phyloP scores from a whole-genome alignment of 1,140 invertebrate species.

The Odontomachus brunneus region DNA sequence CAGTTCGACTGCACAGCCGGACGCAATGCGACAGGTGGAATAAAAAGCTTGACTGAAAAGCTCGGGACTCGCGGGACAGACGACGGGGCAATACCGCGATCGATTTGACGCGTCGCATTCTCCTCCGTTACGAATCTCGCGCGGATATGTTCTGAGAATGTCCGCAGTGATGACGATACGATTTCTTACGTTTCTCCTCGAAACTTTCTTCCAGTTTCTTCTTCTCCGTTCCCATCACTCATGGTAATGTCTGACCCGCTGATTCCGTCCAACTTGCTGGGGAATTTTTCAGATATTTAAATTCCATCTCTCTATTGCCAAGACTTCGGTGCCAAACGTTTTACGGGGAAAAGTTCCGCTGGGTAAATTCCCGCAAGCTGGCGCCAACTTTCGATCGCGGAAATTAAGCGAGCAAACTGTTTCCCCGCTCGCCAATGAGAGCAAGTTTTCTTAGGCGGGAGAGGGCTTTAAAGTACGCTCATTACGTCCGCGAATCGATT shows the following conservation, averaged over 20 bases:
- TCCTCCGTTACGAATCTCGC: slow-evolving; percentile 14
- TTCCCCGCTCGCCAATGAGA: slow-evolving; percentile 8
- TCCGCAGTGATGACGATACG: slow-evolving; percentile 3
- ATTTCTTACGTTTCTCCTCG: slow-evolving; percentile 12
- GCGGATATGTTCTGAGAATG: background rate
- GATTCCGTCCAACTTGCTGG: slow-evolving; percentile 19
- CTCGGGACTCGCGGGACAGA: slow-evolving; percentile 14
- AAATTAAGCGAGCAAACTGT: slow-evolving; percentile 50
- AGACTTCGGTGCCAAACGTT: background rate
- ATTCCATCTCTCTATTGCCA: slow-evolving; percentile 33
- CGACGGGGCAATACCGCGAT: background rate
- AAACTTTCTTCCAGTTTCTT: slow-evolving; percentile 7
- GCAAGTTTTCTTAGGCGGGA: background rate
- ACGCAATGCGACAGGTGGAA: slow-evolving; percentile 68
- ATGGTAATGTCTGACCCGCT: slow-evolving; percentile 5
- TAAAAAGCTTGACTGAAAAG: slow-evolving; percentile 61
- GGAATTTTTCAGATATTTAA: slow-evolving; percentile 32
- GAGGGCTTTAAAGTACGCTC: background rate
- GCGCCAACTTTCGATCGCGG: slow-evolving; percentile 40
- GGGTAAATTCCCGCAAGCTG: slow-evolving; percentile 11
- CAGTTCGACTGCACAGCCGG: slow-evolving; percentile 10
- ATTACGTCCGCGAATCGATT: slow-evolving; percentile 26
- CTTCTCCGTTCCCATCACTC: background rate
- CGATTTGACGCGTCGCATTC: slow-evolving; percentile 9
- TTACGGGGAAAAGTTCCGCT: slow-evolving; percentile 28